phyloP scores from a whole-genome alignment of 2,113 vertebrate species.

The Macroglossus sobrinus region DNA sequence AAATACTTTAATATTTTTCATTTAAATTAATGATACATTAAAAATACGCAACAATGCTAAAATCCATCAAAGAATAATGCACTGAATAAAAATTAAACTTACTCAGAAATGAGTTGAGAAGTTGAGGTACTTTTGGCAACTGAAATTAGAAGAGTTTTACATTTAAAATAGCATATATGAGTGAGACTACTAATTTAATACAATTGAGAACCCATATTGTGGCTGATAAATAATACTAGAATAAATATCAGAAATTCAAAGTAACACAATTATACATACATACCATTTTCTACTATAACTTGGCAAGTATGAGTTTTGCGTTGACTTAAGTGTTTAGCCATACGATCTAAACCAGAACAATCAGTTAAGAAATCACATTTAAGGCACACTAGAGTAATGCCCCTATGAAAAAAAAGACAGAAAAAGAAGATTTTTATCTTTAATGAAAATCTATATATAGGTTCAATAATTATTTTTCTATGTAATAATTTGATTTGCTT shows the following conservation, averaged over 20 bases:
- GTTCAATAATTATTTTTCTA: constrained; percentile 29
- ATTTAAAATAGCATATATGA: background rate
- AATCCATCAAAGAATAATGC: constrained; percentile 44
- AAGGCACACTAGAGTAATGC: constrained; percentile 92
- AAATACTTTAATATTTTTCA: constrained; percentile 68
- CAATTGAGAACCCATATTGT: constrained; percentile 15
- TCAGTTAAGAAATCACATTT: constrained; percentile 92
- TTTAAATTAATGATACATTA: constrained; percentile 57
- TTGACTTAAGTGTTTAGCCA: constrained; percentile 93
- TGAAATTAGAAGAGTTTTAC: constrained; percentile 78
- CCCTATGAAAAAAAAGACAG: constrained; percentile 75
- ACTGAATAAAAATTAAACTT: constrained; percentile 79
- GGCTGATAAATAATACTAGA: constrained; percentile 43
- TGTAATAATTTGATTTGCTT: constrained; percentile 12
- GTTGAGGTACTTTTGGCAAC: constrained; percentile 75
- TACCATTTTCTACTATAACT: constrained; percentile 92
- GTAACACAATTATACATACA: constrained; percentile 43
- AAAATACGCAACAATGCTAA: constrained; percentile 56
- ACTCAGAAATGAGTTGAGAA: constrained; percentile 79
- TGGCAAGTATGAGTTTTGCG: constrained; percentile 90
- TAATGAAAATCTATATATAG: background rate
- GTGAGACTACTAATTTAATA: constrained; percentile 22
- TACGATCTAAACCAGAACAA: constrained; percentile 87
- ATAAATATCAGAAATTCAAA: constrained; percentile 49
- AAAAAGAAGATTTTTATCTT: constrained; percentile 11